Conservation (phyloP, 2,797 vertebrate genomes). For the Lindbergichthys nudifrons region DNA sequence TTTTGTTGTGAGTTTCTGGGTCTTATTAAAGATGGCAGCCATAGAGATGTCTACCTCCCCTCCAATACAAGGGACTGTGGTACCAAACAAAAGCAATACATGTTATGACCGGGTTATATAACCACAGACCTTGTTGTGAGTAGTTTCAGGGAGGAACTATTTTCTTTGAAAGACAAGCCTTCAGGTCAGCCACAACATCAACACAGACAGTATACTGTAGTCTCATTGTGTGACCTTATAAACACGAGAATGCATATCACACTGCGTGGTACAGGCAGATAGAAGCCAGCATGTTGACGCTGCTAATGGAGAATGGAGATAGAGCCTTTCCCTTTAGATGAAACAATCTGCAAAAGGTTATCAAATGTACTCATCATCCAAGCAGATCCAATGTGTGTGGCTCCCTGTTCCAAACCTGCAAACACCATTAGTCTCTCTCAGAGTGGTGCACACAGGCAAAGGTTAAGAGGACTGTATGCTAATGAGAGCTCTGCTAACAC, state of each 20-base stretch:
- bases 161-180: too few relatives aligned
- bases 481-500: slow-evolving; percentile 53
- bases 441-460: slow-evolving; percentile 49
- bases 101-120: too few relatives aligned
- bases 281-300: neutral
- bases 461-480: slow-evolving; percentile 76
- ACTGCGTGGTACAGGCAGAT: neutral
- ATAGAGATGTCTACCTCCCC: too few relatives aligned
- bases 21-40: too few relatives aligned
- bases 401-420: slow-evolving; percentile 41
- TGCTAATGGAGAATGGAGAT: slow-evolving; percentile 12
- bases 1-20: too few relatives aligned
- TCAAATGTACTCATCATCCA: slow-evolving; percentile 40
- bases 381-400: slow-evolving; percentile 26
- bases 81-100: too few relatives aligned
- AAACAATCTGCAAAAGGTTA: slow-evolving; percentile 43
- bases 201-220: too few relatives aligned
- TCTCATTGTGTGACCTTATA: too few relatives aligned
- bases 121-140: too few relatives aligned
- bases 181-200: too few relatives aligned
- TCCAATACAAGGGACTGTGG: too few relatives aligned
- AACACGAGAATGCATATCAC: neutral
- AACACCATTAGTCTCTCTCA: slow-evolving; percentile 53
- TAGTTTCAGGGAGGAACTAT: too few relatives aligned
- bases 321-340: slow-evolving; percentile 48